These are phyloP conservation scores for Bembecia ichneumoniformis DNA, from an alignment of 2,888 invertebrate genomes.

Conservation along the genomic window DNA sequence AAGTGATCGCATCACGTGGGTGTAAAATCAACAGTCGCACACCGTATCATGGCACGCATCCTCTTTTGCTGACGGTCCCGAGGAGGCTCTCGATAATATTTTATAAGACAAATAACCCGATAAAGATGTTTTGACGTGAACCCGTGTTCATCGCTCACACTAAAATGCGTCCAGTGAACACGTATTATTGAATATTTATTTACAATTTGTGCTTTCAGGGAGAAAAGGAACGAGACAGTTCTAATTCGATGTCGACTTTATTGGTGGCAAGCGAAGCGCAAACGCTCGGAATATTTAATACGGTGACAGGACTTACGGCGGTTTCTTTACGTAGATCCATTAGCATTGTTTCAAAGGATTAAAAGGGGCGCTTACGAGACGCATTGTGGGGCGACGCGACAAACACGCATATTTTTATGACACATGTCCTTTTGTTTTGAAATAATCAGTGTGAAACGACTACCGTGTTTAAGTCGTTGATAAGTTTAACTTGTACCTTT, in stretches of 20 bases:
- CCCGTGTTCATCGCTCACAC: constrained; percentile 72
- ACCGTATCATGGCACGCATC: constrained; percentile 52
- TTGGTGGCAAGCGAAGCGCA: constrained; percentile 65
- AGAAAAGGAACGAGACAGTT: constrained; percentile 52
- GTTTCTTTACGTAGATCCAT: constrained; percentile 62
- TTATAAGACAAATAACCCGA: constrained; percentile 73
- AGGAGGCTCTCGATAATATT: constrained; percentile 71
- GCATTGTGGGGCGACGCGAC: constrained; percentile 33
- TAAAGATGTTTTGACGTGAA: constrained; percentile 73
- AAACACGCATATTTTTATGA: constrained; percentile 65
- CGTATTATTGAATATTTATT: constrained; percentile 69
- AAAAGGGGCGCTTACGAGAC: constrained; percentile 53
- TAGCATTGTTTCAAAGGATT: constrained; percentile 72
- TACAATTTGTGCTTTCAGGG: constrained; percentile 55
- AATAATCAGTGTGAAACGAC: constrained; percentile 59
- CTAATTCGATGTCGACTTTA: constrained; percentile 68
- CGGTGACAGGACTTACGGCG: constrained; percentile 62
- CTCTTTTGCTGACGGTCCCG: constrained; percentile 70
- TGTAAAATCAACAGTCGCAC: constrained; percentile 66
- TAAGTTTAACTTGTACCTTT: constrained; percentile 27
- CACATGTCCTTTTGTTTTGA: constrained; percentile 51
- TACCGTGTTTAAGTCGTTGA: constrained; percentile 49
- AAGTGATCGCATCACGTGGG: constrained; percentile 65
- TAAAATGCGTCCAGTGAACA: constrained; percentile 68
- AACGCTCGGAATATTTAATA: constrained; percentile 53